A percentile compares a stretch with the other conserved stretches of the same genome.
These are phyloP conservation scores for Benitochromis conjunctus DNA, from an alignment of 2,113 vertebrate genomes.

Conservation along the genomic window DNA sequence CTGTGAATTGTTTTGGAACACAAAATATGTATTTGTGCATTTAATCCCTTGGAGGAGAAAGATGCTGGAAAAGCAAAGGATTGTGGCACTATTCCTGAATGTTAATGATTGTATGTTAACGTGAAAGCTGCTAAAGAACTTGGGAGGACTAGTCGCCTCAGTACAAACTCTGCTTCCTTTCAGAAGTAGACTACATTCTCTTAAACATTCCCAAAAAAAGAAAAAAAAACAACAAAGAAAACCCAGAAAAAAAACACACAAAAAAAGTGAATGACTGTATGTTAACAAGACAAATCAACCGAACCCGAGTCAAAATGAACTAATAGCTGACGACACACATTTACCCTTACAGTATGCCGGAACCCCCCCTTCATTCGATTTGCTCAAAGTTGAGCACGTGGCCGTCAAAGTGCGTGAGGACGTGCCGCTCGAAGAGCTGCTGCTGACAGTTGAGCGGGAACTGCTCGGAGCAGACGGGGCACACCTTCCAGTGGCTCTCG, in stretches of 20 bases:
- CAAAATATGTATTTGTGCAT: slow-evolving; percentile 39
- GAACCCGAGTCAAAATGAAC: neutral
- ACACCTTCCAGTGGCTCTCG: slow-evolving; percentile 98
- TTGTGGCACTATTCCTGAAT: neutral
- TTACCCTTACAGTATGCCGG: neutral
- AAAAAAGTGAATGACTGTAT: slow-evolving; percentile 35
- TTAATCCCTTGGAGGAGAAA: slow-evolving; percentile 11
- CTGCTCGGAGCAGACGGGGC: slow-evolving; percentile 95
- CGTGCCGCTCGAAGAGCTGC: slow-evolving; percentile 89
- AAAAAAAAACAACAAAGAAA: neutral
- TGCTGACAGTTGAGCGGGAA: slow-evolving; percentile 94
- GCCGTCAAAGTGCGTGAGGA: slow-evolving; percentile 94
- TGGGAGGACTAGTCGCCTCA: neutral
- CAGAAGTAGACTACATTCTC: slow-evolving; percentile 27
- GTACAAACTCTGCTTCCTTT: neutral
- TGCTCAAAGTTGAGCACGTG: slow-evolving; percentile 89
- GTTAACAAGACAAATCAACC: slow-evolving; percentile 23
- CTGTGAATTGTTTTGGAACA: neutral
- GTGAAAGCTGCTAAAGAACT: slow-evolving; percentile 5
- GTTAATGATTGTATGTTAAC: neutral
- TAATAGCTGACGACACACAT: slow-evolving; percentile 10
- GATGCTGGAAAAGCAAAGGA: slow-evolving; percentile 9
- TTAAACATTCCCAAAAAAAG: neutral
- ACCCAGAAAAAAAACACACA: neutral
- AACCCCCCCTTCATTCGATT: slow-evolving; percentile 47